These are phyloP conservation scores for Crambe crambe DNA, from an alignment of 37 sponge, comb jelly and placozoan genomes.

Conservation along the genomic window DNA sequence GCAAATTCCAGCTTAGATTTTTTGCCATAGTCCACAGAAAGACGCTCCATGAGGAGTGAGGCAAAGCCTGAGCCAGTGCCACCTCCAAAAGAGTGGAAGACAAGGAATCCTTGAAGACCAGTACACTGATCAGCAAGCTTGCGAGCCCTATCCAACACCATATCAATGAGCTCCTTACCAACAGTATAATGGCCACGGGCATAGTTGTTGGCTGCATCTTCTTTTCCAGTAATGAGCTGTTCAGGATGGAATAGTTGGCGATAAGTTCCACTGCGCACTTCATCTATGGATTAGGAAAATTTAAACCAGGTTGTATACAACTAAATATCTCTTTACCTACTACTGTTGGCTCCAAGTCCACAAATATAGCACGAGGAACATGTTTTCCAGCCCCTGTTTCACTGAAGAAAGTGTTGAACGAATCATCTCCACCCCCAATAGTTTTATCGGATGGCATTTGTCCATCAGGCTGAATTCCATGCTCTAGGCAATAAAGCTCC, in stretches of 20 bases:
- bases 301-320: not conserved
- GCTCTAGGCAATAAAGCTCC: conserved; percentile 99
- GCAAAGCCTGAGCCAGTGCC: conserved; percentile 97
- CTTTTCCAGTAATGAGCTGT: conserved; percentile 90
- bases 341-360: conserved; percentile 98
- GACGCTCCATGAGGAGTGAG: conserved; percentile 96
- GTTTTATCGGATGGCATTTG: conserved; percentile 98
- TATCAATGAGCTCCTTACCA: conserved; percentile 90
- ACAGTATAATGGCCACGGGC: conserved; percentile 97
- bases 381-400: conserved; percentile 99
- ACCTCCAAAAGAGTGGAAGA: conserved; percentile 97
- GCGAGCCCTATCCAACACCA: conserved; percentile 85
- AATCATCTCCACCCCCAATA: conserved; percentile 97
- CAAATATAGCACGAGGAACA: conserved; percentile 96
- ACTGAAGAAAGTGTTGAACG: conserved; percentile 99
- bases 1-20: conserved; percentile 95
- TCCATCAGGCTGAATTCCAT: conserved; percentile 98
- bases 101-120: conserved; percentile 95
- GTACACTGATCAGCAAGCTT: conserved; percentile 96
- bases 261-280: conserved; percentile 94
- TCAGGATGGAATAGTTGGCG: conserved; percentile 96
- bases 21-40: conserved; percentile 96
- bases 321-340: conserved; percentile 55
- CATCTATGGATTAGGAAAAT: conserved; percentile 54
- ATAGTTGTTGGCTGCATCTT: conserved; percentile 97